Base-by-base conservation (phyloP, 2,888 invertebrate genomes). In the Aporophyla lueneburgensis region DNA sequence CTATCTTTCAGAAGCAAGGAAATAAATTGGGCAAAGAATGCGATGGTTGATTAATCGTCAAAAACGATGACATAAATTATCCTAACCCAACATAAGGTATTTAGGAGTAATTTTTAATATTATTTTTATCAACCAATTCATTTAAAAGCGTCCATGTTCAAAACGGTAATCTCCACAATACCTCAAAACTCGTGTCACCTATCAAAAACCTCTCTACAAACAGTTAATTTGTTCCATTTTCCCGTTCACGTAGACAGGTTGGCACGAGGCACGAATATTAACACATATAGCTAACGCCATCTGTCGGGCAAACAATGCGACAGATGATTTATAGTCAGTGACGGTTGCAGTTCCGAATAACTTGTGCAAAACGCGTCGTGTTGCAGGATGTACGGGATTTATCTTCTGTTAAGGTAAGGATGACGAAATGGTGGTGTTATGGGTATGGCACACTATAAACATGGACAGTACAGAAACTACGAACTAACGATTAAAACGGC, bases 231-330 rank as follows among this genome's bases (percentile, higher is more conserved):
- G 40, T 49, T 16, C 71, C 21, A 70, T 77, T 84, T 67, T 51
- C 46, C 27, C 10, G 61, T 46, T n/a, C 76, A 84, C 87, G 87
- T 85, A 85, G 84, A 77, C 89, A 88, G 86, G 87, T 88, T 84
- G 81, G 76, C 71, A 85, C 87, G 84, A 73, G 87, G 43, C 69
- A 73, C 78, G 89, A 89, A 91, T 91, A 90, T 89, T 89, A 89
- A 89, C 85, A 85, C 84, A 56, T 73, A 82, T 63, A 76, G 66
- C 81, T 56, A 82, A 59, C 71, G 79, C 84, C 85, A 84, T 84
- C 87, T 85, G 80, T 80, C 83, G 74, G 71, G 84, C 81, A 89
- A 88, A 91, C 89, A 88, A 88, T 86, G 86, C 83, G 78, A 80
- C 65, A 58, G 71, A 85, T 90, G 89, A 91, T 91, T 89, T 89